Conservation (phyloP, 1,140 invertebrate species). For the Drosophila ananassae region DNA sequence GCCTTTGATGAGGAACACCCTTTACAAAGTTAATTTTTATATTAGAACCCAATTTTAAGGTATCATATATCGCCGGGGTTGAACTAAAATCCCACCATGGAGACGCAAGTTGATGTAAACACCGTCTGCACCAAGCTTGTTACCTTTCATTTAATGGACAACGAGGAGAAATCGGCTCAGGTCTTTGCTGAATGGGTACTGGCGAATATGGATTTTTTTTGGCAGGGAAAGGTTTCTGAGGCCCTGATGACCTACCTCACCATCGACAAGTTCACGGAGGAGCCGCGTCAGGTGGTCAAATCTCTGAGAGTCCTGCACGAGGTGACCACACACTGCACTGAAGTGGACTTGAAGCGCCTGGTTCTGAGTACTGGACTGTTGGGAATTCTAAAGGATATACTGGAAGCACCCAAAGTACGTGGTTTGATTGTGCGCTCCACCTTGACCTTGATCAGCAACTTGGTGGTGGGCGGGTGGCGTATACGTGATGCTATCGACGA, state of each 20-base stretch:
- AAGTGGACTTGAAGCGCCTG: conserved; percentile 41
- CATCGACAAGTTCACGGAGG: neutral
- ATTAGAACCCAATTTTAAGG: neutral
- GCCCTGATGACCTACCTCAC: neutral
- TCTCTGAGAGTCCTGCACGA: conserved; percentile 39
- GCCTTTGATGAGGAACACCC: too few species aligned
- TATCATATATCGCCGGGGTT: neutral
- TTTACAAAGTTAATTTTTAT: neutral
- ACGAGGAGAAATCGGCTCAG: conserved; percentile 24
- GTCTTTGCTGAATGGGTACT: conserved; percentile 33
- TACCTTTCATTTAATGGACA: conserved; percentile 26
- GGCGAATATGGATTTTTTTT: conserved; percentile 18
- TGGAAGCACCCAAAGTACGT: neutral
- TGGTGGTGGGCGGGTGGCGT: conserved; percentile 32
- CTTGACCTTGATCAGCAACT: conserved; percentile 36
- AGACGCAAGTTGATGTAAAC: neutral
- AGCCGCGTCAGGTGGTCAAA: conserved; percentile 33
- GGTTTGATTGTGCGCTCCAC: conserved; percentile 19
- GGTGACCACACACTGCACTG: conserved; percentile 41
- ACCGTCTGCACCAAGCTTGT: conserved; percentile 6
- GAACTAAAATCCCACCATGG: neutral
- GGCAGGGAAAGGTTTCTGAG: conserved; percentile 11
- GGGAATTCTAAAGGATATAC: conserved; percentile 1
- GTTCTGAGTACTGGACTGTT: conserved; percentile 29
- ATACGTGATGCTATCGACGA: conserved; percentile 40